Conservation (phyloP, 2,113 vertebrate genomes). For the Pseudorasbora parva region DNA sequence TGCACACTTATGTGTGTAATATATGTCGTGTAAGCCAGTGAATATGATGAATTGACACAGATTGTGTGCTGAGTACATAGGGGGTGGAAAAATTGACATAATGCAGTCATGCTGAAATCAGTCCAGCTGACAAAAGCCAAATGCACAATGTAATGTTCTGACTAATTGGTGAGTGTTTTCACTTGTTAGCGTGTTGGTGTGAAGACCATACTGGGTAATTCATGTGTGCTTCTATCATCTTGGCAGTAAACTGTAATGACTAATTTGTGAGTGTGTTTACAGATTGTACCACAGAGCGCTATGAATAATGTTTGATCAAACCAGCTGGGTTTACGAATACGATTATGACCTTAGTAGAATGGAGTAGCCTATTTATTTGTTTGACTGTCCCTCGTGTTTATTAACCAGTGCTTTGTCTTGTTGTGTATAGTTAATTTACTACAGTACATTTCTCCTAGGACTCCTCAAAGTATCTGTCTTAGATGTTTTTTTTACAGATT, state of each 20-base stretch:
- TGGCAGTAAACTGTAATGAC: constrained; percentile 51
- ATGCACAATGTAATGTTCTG: constrained; percentile 51
- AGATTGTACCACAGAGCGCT: constrained; percentile 40
- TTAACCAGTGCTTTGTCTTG: neutral
- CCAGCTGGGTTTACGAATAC: constrained; percentile 54
- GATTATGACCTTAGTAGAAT: constrained; percentile 27
- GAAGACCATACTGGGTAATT: constrained; percentile 38
- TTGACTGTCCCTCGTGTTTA: neutral
- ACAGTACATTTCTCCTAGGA: too few relatives aligned
- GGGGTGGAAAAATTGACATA: neutral
- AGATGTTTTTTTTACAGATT: too few relatives aligned
- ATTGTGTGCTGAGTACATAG: neutral
- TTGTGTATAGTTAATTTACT: neutral
- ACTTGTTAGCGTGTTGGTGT: constrained; percentile 37
- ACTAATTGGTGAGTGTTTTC: constrained; percentile 49
- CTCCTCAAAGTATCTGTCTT: too few relatives aligned
- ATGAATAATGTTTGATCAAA: constrained; percentile 51
- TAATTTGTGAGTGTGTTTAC: constrained; percentile 55
- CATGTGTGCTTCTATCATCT: constrained; percentile 43
- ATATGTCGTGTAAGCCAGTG: neutral
- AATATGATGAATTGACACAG: constrained; percentile 26
- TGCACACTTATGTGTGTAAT: neutral
- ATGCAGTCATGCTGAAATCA: constrained; percentile 27
- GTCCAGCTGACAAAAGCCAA: constrained; percentile 40
- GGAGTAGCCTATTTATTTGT: neutral